A percentile compares a stretch with the other conserved stretches of the same genome.
phyloP scores from a whole-genome alignment of 1,140 invertebrate species.

The Pseudomyrmex pallidus region DNA sequence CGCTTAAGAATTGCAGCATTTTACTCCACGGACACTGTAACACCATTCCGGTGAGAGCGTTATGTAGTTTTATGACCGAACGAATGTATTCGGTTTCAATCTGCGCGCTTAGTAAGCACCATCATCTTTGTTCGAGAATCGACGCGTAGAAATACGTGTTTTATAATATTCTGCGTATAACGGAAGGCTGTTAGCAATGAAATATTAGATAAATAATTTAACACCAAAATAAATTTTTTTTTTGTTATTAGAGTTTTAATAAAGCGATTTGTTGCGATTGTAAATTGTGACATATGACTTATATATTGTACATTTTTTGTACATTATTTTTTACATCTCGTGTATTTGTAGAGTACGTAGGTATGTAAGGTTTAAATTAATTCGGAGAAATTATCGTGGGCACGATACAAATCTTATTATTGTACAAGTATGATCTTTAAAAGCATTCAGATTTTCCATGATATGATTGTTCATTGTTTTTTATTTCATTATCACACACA shows the following conservation, averaged over 20 bases:
- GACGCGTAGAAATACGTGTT: constrained; percentile 66
- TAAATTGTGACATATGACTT: constrained; percentile 59
- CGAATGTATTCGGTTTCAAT: constrained; percentile 77
- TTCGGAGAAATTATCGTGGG: background rate
- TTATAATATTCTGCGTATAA: constrained; percentile 74
- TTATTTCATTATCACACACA: constrained; percentile 1
- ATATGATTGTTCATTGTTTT: background rate
- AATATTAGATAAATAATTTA: constrained; percentile 34
- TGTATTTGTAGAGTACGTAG: constrained; percentile 30
- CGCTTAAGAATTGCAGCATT: no score
- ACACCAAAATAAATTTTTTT: constrained; percentile 59
- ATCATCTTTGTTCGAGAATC: constrained; percentile 55
- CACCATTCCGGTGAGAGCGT: constrained; percentile 63
- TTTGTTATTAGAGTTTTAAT: constrained; percentile 69
- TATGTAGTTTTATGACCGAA: constrained; percentile 80
- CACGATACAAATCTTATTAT: background rate
- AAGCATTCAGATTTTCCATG: constrained; percentile 26
- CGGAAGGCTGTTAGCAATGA: constrained; percentile 71
- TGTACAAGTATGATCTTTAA: constrained; percentile 30
- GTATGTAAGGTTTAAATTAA: constrained; percentile 24
- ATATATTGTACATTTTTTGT: constrained; percentile 58
- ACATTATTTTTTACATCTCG: constrained; percentile 64
- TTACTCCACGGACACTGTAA: no score
- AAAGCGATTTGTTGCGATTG: constrained; percentile 66
- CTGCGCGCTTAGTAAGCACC: constrained; percentile 74